phyloP scores from a whole-genome alignment of 1,140 invertebrate genomes.

The Cephus cinctus region DNA sequence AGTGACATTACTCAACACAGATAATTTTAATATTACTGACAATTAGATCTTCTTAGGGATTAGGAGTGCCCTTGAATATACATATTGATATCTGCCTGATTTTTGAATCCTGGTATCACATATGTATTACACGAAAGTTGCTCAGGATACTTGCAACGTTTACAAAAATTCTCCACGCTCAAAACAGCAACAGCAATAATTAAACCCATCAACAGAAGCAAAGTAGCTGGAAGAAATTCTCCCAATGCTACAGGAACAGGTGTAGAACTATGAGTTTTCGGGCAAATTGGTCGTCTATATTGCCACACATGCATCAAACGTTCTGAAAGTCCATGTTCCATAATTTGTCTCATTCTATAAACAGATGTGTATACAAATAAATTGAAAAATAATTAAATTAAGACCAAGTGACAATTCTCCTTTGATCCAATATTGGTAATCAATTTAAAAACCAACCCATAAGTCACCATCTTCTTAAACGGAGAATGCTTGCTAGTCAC shows the following conservation, averaged over 20 bases:
- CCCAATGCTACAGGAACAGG: constrained; percentile 32
- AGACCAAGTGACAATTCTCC: no score
- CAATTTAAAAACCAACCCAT: constrained; percentile 29
- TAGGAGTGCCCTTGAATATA: no score
- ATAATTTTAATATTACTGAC: no score
- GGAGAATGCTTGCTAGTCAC: constrained; percentile 35
- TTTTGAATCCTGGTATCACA: no score
- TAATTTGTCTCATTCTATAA: constrained; percentile 29
- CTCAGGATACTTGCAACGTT: no score
- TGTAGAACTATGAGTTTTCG: constrained; percentile 31
- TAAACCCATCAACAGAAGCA: constrained; percentile 28
- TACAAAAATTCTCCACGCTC: constrained; percentile 17
- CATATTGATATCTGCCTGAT: no score
- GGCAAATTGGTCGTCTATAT: constrained; percentile 29
- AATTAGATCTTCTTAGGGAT: no score
- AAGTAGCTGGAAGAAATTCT: constrained; percentile 37
- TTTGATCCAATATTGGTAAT: not conserved
- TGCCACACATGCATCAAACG: constrained; percentile 29
- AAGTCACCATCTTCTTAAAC: constrained; percentile 40
- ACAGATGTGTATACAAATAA: constrained; percentile 13
- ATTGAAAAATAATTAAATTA: not conserved
- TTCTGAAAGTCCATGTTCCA: constrained; percentile 29
- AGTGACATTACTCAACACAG: no score
- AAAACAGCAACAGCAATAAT: constrained; percentile 16
- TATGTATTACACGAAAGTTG: no score